phyloP scores from a whole-genome alignment of 2,113 vertebrate genomes.

The Bettongia penicillata region DNA sequence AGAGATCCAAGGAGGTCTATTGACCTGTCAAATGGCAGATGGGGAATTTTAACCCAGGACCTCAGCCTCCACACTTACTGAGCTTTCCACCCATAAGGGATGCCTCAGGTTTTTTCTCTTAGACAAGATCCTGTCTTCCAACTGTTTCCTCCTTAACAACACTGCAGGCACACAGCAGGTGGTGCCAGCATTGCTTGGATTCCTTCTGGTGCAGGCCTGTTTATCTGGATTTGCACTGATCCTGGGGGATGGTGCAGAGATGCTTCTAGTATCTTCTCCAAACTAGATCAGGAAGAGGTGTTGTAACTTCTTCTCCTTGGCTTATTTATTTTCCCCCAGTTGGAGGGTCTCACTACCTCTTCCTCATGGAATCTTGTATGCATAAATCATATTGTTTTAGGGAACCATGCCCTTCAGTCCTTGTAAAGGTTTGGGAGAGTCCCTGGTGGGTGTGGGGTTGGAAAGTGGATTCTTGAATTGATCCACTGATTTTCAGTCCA shows the following conservation, averaged over 20 bases:
- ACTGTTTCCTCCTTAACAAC: background rate
- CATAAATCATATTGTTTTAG: background rate
- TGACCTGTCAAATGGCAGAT: background rate
- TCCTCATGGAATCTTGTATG: background rate
- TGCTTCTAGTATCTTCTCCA: background rate
- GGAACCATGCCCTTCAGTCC: background rate
- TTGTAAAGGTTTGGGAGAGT: background rate
- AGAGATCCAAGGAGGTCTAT: background rate
- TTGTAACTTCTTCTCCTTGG: background rate
- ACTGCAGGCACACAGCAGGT: background rate
- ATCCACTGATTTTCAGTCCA: background rate
- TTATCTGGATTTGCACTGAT: background rate
- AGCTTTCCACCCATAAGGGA: background rate
- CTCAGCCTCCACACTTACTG: background rate
- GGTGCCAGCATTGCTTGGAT: background rate
- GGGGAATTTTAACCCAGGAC: background rate
- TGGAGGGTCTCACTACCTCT: background rate
- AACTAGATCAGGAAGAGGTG: background rate
- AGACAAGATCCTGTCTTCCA: background rate
- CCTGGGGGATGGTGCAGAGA: background rate
- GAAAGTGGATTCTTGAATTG: background rate
- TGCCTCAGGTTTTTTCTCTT: background rate
- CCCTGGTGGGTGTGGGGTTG: background rate
- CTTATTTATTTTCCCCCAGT: background rate
- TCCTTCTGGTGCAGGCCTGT: background rate